Evolutionary conservation across 1,140 invertebrate species (phyloP).

Genomic region (Sitophilus oryzae): DNA sequence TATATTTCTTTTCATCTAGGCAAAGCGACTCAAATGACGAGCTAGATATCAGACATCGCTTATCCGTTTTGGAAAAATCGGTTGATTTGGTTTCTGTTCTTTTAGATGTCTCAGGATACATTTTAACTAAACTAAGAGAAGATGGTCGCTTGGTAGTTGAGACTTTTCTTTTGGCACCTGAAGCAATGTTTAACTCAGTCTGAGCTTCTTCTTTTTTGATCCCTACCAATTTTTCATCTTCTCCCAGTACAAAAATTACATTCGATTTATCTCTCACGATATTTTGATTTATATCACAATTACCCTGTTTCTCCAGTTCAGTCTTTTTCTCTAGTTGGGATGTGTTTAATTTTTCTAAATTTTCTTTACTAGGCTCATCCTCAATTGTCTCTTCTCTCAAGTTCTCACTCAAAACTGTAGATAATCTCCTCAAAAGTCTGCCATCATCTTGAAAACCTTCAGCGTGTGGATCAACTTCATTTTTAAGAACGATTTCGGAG

Average conservation of each 20-base stretch:
- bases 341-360: conserved; percentile 4
- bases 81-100: not conserved
- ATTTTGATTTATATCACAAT: conserved; percentile 1
- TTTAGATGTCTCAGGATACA: conserved; percentile 13
- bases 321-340: conserved; percentile 2
- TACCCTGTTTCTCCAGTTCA: not conserved
- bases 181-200: not conserved
- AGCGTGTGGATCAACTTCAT: not conserved
- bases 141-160: conserved; percentile 19
- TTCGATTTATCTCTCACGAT: conserved; percentile 32
- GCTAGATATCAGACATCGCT: conserved; percentile 28
- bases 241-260: conserved; percentile 72
- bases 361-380: not conserved
- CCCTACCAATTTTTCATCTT: conserved; percentile 59
- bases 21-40: conserved; percentile 30
- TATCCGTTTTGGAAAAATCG: conserved; percentile 20
- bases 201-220: conserved; percentile 45
- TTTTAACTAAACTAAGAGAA: conserved; percentile 12
- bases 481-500: not conserved
- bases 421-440: not conserved
- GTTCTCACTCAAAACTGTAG: not conserved
- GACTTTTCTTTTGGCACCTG: conserved; percentile 17
- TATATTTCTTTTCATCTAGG: conserved; percentile 13
- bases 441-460: not conserved
- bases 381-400: not conserved